These are phyloP conservation scores for Conistra vaccinii DNA, from an alignment of 2,888 invertebrate species.

Conservation along the genomic window DNA sequence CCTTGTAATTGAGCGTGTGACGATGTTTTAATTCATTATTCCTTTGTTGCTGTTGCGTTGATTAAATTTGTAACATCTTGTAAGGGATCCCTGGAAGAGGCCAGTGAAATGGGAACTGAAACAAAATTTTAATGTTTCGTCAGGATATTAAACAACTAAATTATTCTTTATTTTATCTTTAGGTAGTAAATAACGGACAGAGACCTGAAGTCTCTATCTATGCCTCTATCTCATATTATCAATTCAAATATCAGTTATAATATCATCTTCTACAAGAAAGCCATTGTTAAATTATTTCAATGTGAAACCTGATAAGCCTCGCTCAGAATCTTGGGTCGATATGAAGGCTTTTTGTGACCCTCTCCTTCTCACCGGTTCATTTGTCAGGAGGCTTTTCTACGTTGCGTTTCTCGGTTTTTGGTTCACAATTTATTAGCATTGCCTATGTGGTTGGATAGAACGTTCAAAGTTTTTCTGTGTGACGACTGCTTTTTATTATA, in stretches of 20 bases:
- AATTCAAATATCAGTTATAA: conserved; percentile 23
- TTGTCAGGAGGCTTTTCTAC: conserved; percentile 36
- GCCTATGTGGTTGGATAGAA: conserved; percentile 9
- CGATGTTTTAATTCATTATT: conserved; percentile 64
- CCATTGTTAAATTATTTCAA: conserved; percentile 51
- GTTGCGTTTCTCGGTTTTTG: conserved; percentile 45
- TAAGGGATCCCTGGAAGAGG: conserved; percentile 43
- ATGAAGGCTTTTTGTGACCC: conserved; percentile 48
- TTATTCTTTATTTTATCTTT: conserved; percentile 2
- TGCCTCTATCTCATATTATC: neutral
- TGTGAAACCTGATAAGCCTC: conserved; percentile 33
- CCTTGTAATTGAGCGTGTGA: conserved; percentile 65
- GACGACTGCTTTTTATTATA: conserved; percentile 25
- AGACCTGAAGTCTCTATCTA: neutral
- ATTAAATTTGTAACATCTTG: conserved; percentile 62
- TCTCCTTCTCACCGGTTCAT: conserved; percentile 51
- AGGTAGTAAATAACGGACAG: neutral
- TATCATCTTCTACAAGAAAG: conserved; percentile 28
- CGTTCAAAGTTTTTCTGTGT: neutral
- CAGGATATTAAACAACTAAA: conserved; percentile 21
- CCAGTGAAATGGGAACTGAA: conserved; percentile 23
- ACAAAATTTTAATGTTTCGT: conserved; percentile 24
- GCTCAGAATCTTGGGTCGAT: conserved; percentile 39
- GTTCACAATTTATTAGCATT: conserved; percentile 42
- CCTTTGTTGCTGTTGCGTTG: conserved; percentile 61